phyloP scores from a whole-genome alignment of 2,113 vertebrate species.

The Addax nasomaculatus region DNA sequence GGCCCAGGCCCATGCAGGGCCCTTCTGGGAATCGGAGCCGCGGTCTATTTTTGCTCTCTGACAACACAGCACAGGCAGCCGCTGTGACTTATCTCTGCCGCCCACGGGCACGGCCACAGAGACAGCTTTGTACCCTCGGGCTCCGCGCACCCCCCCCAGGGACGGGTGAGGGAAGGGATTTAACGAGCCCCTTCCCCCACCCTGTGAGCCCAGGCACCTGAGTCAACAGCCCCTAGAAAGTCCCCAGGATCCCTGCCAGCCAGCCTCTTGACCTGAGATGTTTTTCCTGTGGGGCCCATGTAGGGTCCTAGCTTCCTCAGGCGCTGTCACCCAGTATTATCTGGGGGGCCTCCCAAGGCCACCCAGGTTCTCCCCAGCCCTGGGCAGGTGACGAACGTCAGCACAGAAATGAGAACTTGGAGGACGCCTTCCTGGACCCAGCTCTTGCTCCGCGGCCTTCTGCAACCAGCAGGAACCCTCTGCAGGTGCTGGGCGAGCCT shows the following conservation, averaged over 20 bases:
- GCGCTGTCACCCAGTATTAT: fast-evolving
- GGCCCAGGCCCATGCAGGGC: not conserved
- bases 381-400: fast-evolving
- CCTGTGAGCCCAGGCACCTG: not conserved
- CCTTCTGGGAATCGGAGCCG: not conserved
- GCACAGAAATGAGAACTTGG: not conserved
- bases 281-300: fast-evolving
- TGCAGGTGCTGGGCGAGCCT: fast-evolving
- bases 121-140: not conserved
- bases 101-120: not conserved
- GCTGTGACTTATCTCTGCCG: not conserved
- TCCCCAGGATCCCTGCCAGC: not conserved
- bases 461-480: not conserved
- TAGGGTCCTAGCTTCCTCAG: fast-evolving
- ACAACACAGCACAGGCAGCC: not conserved
- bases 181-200: not conserved
- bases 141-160: fast-evolving
- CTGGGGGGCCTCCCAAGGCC: not conserved
- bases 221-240: not conserved
- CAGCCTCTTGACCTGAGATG: not conserved
- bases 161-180: not conserved
- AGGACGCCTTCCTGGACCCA: not conserved
- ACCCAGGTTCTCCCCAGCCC: not conserved
- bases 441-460: not conserved
- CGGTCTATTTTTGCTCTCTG: conserved; percentile 27